Conservation (phyloP, 2,797 vertebrate genomes). For the Muraenolepis orangiensis region DNA sequence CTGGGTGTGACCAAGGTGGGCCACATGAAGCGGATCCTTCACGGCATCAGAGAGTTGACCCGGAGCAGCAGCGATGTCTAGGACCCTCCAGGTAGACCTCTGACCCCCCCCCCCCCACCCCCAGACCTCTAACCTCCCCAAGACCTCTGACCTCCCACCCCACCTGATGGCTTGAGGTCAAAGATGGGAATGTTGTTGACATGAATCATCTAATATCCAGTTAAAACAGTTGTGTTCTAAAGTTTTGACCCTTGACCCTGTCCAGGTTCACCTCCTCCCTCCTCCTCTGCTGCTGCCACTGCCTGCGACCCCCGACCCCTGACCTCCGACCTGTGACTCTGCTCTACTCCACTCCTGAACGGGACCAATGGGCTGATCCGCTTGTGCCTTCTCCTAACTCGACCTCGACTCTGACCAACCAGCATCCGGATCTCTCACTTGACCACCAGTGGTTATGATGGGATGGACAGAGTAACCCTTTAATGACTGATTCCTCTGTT, state of each 20-base stretch:
- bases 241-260: background rate
- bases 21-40: constrained; percentile 96
- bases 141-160: background rate
- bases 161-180: background rate
- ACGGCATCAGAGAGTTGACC: constrained; percentile 90
- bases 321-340: background rate
- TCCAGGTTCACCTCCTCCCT: background rate
- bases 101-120: background rate
- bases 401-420: background rate
- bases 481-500: background rate
- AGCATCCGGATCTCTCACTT: background rate
- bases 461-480: background rate
- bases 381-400: background rate
- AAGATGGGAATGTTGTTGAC: background rate
- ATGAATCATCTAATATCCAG: background rate
- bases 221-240: background rate
- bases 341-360: background rate
- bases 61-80: constrained; percentile 62
- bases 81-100: background rate
- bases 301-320: background rate
- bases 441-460: background rate
- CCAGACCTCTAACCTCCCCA: background rate
- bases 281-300: background rate
- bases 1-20: constrained; percentile 96
- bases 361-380: background rate